Conservation (phyloP, 2,888 invertebrate genomes). For the Mimumesa dahlbomi region DNA sequence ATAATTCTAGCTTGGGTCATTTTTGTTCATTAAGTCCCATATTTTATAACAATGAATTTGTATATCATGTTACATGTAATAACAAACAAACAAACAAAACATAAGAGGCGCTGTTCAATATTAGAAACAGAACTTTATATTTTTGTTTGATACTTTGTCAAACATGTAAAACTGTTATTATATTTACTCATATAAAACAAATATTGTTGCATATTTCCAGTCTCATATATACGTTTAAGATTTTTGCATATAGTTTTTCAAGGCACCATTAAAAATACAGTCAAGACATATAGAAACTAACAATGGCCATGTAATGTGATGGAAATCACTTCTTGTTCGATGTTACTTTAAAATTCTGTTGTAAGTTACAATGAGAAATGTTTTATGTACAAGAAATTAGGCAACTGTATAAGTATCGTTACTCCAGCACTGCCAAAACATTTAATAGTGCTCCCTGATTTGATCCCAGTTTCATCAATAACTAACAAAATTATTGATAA, state of each 20-base stretch:
- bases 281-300: constrained; percentile 32
- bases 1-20: constrained; percentile 24
- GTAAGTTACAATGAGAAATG: neutral
- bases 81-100: constrained; percentile 29
- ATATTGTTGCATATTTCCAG: constrained; percentile 22
- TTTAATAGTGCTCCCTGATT: constrained; percentile 33
- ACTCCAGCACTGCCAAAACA: constrained; percentile 4
- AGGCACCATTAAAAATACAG: constrained; percentile 55
- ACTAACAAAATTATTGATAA: constrained; percentile 14
- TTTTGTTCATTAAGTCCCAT: constrained; percentile 27
- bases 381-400: constrained; percentile 35
- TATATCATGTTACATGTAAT: constrained; percentile 14
- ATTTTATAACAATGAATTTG: constrained; percentile 18
- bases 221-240: constrained; percentile 29
- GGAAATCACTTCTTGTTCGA: constrained; percentile 19
- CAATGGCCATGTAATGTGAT: constrained; percentile 14
- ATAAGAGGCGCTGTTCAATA: constrained; percentile 5
- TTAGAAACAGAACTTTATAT: constrained; percentile 37
- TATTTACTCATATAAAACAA: constrained; percentile 17
- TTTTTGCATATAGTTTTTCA: constrained; percentile 44
- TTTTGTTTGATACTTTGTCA: constrained; percentile 20
- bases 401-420: constrained; percentile 26
- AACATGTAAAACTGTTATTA: constrained; percentile 24
- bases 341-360: constrained; percentile 5
- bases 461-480: constrained; percentile 6